Conservation (phyloP, 2,888 invertebrate genomes). For the Invenusta paracnida region DNA sequence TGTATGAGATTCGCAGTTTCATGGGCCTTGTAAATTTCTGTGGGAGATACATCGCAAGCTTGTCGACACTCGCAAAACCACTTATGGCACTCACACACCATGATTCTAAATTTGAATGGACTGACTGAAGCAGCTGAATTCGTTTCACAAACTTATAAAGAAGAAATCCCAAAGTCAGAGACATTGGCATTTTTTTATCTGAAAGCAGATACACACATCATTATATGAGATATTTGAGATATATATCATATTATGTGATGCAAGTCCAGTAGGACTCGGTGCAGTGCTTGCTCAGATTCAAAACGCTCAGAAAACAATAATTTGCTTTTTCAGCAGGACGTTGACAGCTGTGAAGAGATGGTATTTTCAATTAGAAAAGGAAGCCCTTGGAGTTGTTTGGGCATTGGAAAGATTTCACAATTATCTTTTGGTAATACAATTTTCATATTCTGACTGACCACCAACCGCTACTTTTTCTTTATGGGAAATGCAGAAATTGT, state of each 20-base stretch:
- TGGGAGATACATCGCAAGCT: constrained; percentile 38
- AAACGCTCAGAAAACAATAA: constrained; percentile 28
- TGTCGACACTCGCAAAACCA: constrained; percentile 41
- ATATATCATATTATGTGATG: constrained; percentile 24
- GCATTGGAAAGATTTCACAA: constrained; percentile 43
- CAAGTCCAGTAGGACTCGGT: constrained; percentile 31
- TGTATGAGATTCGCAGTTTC: constrained; percentile 39
- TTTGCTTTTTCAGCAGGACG: constrained; percentile 24
- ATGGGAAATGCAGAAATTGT: background rate
- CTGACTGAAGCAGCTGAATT: background rate
- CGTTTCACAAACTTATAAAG: constrained; percentile 30
- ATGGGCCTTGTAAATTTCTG: constrained; percentile 40
- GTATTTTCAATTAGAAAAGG: constrained; percentile 37
- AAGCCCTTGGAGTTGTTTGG: constrained; percentile 42
- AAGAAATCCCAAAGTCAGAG: background rate
- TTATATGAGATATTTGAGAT: too few species aligned
- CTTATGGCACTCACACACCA: background rate
- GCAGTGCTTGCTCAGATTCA: constrained; percentile 30
- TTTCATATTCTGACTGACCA: constrained; percentile 42
- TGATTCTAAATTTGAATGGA: constrained; percentile 30
- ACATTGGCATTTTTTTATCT: constrained; percentile 33
- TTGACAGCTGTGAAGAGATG: constrained; percentile 32
- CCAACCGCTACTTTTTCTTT: constrained; percentile 41
- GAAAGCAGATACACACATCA: constrained; percentile 22
- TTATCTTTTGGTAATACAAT: constrained; percentile 40